Evolutionary conservation across 2,797 vertebrate genomes (phyloP).

Genomic region (Lepidocolaptes lacrymiger): DNA sequence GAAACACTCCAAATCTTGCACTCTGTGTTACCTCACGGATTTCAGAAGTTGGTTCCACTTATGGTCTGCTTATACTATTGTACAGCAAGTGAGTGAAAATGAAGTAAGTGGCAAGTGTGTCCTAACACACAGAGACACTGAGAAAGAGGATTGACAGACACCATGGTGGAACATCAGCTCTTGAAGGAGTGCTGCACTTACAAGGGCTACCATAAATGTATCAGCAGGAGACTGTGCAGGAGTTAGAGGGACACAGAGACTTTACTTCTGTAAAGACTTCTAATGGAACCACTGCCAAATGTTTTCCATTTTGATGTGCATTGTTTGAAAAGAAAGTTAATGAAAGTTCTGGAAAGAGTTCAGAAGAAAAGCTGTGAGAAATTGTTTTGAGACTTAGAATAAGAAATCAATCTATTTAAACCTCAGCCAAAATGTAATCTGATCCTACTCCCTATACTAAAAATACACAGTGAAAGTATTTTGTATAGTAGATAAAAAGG

Average conservation of each 20-base stretch:
- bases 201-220: neutral
- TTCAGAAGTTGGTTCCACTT: neutral
- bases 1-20: neutral
- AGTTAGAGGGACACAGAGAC: neutral
- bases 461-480: constrained; percentile 40
- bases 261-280: neutral
- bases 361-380: constrained; percentile 41
- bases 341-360: constrained; percentile 43
- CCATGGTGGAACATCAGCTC: neutral
- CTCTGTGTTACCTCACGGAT: neutral
- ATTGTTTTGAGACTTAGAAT: constrained; percentile 40
- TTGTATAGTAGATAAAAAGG: constrained; percentile 45
- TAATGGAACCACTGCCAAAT: constrained; percentile 17
- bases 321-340: constrained; percentile 44
- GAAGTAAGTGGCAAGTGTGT: neutral
- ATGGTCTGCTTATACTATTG: neutral
- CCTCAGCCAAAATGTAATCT: constrained; percentile 39
- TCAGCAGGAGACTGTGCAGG: neutral
- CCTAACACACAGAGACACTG: neutral
- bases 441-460: neutral
- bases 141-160: neutral
- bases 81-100: neutral
- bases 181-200: neutral
- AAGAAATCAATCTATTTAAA: constrained; percentile 36
- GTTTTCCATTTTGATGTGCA: neutral